Evolutionary conservation across 2,888 invertebrate species (phyloP).

Genomic region (Trissolcus japonicus): DNA sequence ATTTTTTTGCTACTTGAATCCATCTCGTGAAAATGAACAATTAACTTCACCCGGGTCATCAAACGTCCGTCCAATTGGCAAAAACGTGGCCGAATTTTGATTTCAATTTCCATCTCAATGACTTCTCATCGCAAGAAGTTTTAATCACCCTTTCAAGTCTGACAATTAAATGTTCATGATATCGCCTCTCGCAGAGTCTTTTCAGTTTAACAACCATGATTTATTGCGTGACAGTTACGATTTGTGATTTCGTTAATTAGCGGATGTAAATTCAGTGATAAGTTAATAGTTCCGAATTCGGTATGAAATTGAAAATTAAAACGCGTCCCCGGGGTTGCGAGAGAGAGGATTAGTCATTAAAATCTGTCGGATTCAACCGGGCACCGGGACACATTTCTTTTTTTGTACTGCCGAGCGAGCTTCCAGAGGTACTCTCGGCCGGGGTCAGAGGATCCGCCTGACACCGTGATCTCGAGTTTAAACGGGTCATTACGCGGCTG

Average conservation of each 20-base stretch:
- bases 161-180: constrained; percentile 17
- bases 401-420: constrained; percentile 40
- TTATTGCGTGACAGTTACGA: constrained; percentile 25
- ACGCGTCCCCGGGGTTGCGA: neutral
- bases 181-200: neutral
- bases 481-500: constrained; percentile 64
- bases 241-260: constrained; percentile 35
- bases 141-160: constrained; percentile 15
- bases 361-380: neutral
- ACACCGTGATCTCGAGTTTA: constrained; percentile 61
- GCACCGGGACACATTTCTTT: constrained; percentile 52
- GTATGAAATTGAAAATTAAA: constrained; percentile 42
- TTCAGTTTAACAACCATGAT: constrained; percentile 22
- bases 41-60: constrained; percentile 1
- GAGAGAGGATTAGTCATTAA: too few relatives aligned
- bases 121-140: constrained; percentile 3
- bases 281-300: constrained; percentile 35
- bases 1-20: neutral
- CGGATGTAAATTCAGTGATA: constrained; percentile 26
- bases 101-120: constrained; percentile 23
- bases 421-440: constrained; percentile 59
- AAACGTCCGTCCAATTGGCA: neutral
- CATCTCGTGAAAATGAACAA: constrained; percentile 3
- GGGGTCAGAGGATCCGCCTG: constrained; percentile 57
- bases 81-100: constrained; percentile 13